These are phyloP conservation scores for Drosophila willistoni DNA, from an alignment of 1,140 invertebrate genomes.

Conservation along the genomic window DNA sequence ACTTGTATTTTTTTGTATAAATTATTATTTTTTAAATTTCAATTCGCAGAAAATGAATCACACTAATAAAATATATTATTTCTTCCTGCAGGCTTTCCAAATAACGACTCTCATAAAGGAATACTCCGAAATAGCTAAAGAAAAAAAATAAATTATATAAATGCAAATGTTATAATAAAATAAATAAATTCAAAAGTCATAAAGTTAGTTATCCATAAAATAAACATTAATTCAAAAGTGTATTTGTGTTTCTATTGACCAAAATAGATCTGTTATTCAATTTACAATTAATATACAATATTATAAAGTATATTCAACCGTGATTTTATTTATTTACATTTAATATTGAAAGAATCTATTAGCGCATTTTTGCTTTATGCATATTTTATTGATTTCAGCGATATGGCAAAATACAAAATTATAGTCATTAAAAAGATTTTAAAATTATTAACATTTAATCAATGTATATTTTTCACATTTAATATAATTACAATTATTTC, in stretches of 20 bases:
- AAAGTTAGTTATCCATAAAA: constrained; percentile 13
- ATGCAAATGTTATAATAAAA: constrained; percentile 12
- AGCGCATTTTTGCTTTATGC: background rate
- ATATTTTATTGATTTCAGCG: background rate
- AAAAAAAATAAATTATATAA: constrained; percentile 19
- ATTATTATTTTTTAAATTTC: too few relatives aligned
- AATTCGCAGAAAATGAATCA: too few relatives aligned
- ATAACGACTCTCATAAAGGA: constrained; percentile 96
- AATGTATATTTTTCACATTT: background rate
- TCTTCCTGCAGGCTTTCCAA: constrained; percentile 91
- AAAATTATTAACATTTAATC: background rate
- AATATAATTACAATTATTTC: constrained; percentile 1
- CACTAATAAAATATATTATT: background rate
- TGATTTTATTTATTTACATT: too few relatives aligned
- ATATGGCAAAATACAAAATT: background rate
- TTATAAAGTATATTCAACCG: too few relatives aligned
- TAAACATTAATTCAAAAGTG: constrained; percentile 1
- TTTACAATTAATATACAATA: too few relatives aligned
- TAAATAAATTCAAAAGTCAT: constrained; percentile 13
- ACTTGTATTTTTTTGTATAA: too few relatives aligned
- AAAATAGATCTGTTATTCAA: too few relatives aligned
- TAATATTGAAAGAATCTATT: background rate
- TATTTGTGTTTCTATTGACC: background rate
- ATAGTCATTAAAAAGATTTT: background rate
- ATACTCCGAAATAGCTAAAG: constrained; percentile 90